Evolutionary conservation across 2,797 vertebrate genomes (phyloP).

Genomic region (Gymnocypris eckloni): DNA sequence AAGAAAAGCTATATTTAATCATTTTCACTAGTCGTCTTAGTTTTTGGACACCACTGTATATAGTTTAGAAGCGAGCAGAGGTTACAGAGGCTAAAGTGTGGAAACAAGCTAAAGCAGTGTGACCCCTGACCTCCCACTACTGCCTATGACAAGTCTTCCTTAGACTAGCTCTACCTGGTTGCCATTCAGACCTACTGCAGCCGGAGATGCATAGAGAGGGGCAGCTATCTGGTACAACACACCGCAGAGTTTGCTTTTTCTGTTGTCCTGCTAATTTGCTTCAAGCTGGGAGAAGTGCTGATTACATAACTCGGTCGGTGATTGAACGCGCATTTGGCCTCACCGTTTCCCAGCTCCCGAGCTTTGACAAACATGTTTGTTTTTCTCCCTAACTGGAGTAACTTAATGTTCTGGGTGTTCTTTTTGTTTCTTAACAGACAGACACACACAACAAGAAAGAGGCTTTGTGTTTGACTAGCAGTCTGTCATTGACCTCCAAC

Average conservation of each 20-base stretch:
- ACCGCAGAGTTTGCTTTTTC: conserved; percentile 32
- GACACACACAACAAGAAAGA: conserved; percentile 22
- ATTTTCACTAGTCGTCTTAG: background rate
- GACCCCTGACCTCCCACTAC: conserved; percentile 44
- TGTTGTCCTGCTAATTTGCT: conserved; percentile 63
- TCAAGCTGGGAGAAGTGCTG: conserved; percentile 68
- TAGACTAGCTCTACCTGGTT: conserved; percentile 47
- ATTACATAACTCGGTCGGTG: conserved; percentile 70
- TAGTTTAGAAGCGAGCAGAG: conserved; percentile 2
- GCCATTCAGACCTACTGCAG: conserved; percentile 55
- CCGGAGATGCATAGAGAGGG: conserved; percentile 53
- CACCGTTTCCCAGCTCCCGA: conserved; percentile 42
- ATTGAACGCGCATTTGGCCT: conserved; percentile 62
- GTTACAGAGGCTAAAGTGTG: conserved; percentile 37
- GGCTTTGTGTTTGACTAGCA: conserved; percentile 12
- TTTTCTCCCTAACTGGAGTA: conserved; percentile 51
- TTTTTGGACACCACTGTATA: background rate
- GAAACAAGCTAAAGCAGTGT: conserved; percentile 47
- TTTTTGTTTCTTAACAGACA: conserved; percentile 56
- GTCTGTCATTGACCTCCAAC: conserved; percentile 17
- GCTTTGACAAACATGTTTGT: conserved; percentile 69
- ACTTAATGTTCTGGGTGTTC: conserved; percentile 53
- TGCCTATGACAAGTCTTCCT: conserved; percentile 50
- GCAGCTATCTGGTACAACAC: conserved; percentile 44
- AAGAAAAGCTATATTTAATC: background rate